A percentile compares a stretch with the other conserved stretches of the same genome.
Evolutionary conservation across 2,797 vertebrate species (phyloP).

Genomic region (Hippocampus kuda): DNA sequence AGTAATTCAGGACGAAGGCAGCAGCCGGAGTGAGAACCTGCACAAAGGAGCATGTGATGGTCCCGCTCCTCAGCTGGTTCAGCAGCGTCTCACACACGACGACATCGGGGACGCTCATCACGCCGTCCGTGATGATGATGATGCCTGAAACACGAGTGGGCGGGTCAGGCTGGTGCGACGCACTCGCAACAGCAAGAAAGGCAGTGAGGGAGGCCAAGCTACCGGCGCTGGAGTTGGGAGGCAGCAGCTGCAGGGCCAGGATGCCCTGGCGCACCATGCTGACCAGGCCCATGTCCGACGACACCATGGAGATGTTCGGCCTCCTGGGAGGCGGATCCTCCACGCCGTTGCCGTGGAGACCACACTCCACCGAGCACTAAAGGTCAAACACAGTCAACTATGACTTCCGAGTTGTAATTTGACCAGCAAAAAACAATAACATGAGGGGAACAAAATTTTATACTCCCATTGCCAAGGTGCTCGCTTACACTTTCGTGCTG

Average conservation of each 20-base stretch:
- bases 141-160: slow-evolving; percentile 69
- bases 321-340: slow-evolving; percentile 67
- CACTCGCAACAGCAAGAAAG: too few species aligned
- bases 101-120: slow-evolving; percentile 93
- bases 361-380: slow-evolving; percentile 63
- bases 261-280: slow-evolving; percentile 97
- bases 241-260: slow-evolving; percentile 87
- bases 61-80: slow-evolving; percentile 92
- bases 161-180: too few species aligned
- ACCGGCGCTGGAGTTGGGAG: slow-evolving; percentile 95
- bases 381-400: neutral
- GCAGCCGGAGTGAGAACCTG: slow-evolving; percentile 64
- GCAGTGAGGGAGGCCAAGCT: slow-evolving; percentile 10
- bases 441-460: neutral
- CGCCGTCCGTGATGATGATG: slow-evolving; percentile 96
- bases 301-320: slow-evolving; percentile 81
- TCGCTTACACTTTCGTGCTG: slow-evolving; percentile 64
- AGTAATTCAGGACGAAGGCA: too few species aligned
- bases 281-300: slow-evolving; percentile 89
- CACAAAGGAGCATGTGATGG: slow-evolving; percentile 92
- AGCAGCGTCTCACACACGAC: slow-evolving; percentile 90
- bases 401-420: neutral
- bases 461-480: neutral
- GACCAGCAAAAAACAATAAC: neutral
- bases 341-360: slow-evolving; percentile 45